Base-by-base conservation (phyloP, 2,797 vertebrate species). In the Melanotaenia pygmaea region DNA sequence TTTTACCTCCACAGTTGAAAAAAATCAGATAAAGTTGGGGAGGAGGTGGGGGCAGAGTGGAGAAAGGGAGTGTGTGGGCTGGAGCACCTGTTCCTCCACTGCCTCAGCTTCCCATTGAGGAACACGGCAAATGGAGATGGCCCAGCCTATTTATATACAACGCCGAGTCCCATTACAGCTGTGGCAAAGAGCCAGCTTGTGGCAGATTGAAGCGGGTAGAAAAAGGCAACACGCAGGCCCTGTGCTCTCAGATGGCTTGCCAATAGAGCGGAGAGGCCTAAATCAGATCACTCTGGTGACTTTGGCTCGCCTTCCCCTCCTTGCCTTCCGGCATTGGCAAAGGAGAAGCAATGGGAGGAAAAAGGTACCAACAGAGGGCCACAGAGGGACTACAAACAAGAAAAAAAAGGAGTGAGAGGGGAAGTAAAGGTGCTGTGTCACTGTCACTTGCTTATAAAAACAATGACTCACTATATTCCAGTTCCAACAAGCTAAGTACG, bases 71-170 rank as follows among this genome's bases (percentile, higher is more conserved):
- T 59, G 83, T 83, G 81, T 84, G 74, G 70, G 76, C 40, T 58
- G 54, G 60, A 87, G 78, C 90, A 92, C 89, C 90, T 92, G 92
- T 90, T 92, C 78, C 82, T 82, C 76, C 78, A 76, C 74, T 84
- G 88, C 87, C 74, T 88, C 80, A 81, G 80, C 67, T 85, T 87
- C 79, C 86, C 88, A 91, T 91, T 90, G 88, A 93, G 79, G 85
- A 91, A 78, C 81, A 83, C 72, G 79, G 87, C 83, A 79, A 87
- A 76, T 73, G 77, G 81, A 86, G 88, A 76, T 45, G 81, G 80
- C 67, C 83, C 9, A 61, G 72, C 79, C 91, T 92, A 92, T 93
- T 93, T 91, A 90, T 92, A 93, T 67, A 88, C 88, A 89, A 86
- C 76, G 24, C 66, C 30, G 86, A 86, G 86, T 90, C 90, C 81